Evolutionary conservation across 2,113 vertebrate genomes (phyloP).

Genomic region (Neogobius melanostomus): DNA sequence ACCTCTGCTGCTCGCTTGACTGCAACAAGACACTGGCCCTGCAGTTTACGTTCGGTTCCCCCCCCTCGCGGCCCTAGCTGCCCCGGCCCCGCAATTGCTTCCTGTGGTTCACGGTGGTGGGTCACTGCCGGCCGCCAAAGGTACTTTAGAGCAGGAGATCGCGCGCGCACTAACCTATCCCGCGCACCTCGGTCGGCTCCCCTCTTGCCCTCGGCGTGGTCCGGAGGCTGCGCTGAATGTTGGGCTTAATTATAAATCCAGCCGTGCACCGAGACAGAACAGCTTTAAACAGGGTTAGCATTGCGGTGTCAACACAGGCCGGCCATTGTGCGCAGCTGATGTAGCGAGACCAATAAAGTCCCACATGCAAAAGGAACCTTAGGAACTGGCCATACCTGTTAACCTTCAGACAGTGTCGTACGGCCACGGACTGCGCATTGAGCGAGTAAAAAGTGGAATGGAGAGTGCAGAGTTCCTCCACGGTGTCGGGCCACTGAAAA

Average conservation of each 20-base stretch:
- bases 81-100: constrained; percentile 52
- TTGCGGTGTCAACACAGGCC: constrained; percentile 17
- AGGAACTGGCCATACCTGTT: background rate
- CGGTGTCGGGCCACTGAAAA: background rate
- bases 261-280: constrained; percentile 17
- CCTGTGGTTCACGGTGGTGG: constrained; percentile 59
- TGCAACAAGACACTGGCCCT: constrained; percentile 68
- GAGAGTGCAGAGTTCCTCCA: background rate
- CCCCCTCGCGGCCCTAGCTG: constrained; percentile 23
- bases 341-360: background rate
- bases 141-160: constrained; percentile 68
- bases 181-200: constrained; percentile 11
- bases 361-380: background rate
- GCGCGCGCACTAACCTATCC: constrained; percentile 53
- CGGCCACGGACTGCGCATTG: background rate
- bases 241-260: constrained; percentile 54
- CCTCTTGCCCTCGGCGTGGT: constrained; percentile 27
- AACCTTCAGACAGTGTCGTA: background rate
- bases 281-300: background rate
- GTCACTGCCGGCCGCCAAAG: constrained; percentile 64
- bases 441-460: background rate
- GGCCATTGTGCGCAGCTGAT: constrained; percentile 11
- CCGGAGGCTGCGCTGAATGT: constrained; percentile 30
- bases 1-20: constrained; percentile 53
- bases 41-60: constrained; percentile 62